Evolutionary conservation across 2,797 vertebrate species (phyloP), one percentile per base, ranked within the genome.

Genomic region (Lacerta viridis): DNA sequence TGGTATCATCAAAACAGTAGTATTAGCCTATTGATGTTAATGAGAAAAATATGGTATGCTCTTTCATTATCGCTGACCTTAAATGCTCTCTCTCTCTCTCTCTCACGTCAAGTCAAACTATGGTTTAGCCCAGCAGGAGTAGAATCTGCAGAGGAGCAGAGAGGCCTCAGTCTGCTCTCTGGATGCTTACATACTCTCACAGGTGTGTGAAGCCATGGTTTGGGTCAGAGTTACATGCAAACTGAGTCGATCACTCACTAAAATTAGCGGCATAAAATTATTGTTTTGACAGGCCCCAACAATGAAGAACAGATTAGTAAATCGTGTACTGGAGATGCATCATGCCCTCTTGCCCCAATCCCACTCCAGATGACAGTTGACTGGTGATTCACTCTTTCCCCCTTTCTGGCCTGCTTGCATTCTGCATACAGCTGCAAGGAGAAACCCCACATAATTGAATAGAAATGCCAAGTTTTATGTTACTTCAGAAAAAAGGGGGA

Each of bases 211-310:
- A 61, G 59, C 59, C 59, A 20, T 61, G 17, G 59, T 61, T 61
- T 61, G 59, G 59, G 18, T 61, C 6, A 61, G 18, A 17, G 20
- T 61, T 61, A 61, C 59, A 61, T 61, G 15, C 18, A 61, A 61
- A 61, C 59, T 61, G 20, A 61, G 59, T 20, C 59, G 2, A 91
- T 86, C 92, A 84, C 82, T 93, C 92, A 90, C 93, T 95, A 92
- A 95, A 95, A 95, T 93, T 93, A 95, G 95, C 89, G 92, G 91
- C 91, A 86, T 61, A 66, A 93, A 95, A 95, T 94, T 88, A 93
- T 93, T 86, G 91, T 94, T 96, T 93, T 95, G 95, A 95, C 94
- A 95, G 89, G 91, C 93, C 93, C 89, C 91, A 85, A 88, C 78
- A 79, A 83, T 89, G 92, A 95, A 91, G 93, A 95, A 94, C 88